Percentiles rank a stretch among this genome's conserved stretches.
phyloP scores from a whole-genome alignment of 1,140 invertebrate genomes.

The Lordiphosa stackelbergi region DNA sequence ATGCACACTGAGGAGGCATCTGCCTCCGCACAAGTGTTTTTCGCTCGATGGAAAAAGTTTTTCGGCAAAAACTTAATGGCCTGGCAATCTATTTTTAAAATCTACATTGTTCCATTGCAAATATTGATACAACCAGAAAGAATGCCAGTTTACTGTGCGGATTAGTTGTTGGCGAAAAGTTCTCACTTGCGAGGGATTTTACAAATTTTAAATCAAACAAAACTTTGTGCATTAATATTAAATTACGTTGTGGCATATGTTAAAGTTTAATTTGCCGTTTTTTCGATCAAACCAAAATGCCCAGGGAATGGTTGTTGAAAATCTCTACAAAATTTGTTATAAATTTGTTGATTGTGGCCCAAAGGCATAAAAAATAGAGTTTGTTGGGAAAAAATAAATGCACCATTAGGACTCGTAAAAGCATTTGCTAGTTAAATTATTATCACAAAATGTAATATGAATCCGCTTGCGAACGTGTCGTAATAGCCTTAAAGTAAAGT shows the following conservation, averaged over 20 bases:
- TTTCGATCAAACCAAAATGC: constrained; percentile 28
- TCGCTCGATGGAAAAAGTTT: constrained; percentile 14
- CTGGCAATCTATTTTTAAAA: constrained; percentile 52
- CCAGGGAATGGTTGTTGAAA: constrained; percentile 39
- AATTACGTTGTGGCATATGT: constrained; percentile 14
- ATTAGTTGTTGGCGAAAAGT: constrained; percentile 36
- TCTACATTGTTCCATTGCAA: constrained; percentile 32
- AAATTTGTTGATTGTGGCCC: constrained; percentile 27
- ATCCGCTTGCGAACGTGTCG: constrained; percentile 58
- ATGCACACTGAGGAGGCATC: constrained; percentile 11
- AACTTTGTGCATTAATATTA: constrained; percentile 13
- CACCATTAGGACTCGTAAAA: constrained; percentile 8
- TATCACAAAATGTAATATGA: not conserved
- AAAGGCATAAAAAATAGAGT: constrained; percentile 19
- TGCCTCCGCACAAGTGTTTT: constrained; percentile 17
- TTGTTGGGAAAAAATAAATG: constrained; percentile 3
- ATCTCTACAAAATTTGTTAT: constrained; percentile 43
- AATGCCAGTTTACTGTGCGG: constrained; percentile 26
- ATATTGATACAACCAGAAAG: constrained; percentile 35
- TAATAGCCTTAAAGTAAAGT: constrained; percentile 36
- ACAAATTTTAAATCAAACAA: constrained; percentile 29
- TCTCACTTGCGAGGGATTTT: constrained; percentile 15
- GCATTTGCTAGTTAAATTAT: constrained; percentile 11
- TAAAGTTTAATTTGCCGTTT: constrained; percentile 13
- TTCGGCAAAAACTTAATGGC: constrained; percentile 36